Percentiles rank a stretch among this genome's conserved stretches.
Evolutionary conservation across 2,113 vertebrate species (phyloP).

Genomic region (Erythrocercus mccallii): DNA sequence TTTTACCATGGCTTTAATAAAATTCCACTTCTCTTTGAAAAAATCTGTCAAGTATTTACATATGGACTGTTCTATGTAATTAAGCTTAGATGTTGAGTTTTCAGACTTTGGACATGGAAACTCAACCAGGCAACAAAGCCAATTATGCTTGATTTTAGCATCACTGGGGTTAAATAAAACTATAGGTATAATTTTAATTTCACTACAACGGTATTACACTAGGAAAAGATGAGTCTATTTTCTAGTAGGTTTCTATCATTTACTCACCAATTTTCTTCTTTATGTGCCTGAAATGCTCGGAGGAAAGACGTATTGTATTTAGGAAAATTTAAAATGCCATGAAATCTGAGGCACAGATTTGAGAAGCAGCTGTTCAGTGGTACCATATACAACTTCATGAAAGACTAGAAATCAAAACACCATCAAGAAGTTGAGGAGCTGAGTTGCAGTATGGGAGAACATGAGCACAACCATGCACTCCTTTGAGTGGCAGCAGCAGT

Average conservation of each 20-base stretch:
- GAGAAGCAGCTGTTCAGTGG: background rate
- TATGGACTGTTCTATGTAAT: background rate
- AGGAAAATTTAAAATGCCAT: slow-evolving; percentile 55
- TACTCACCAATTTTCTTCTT: slow-evolving; percentile 98
- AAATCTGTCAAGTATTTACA: background rate
- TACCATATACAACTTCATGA: background rate
- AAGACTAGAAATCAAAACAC: background rate
- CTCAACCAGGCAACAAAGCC: background rate
- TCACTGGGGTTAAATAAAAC: background rate
- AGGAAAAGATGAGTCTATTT: background rate
- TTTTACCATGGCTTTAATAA: background rate
- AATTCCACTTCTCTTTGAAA: background rate
- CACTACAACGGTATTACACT: background rate
- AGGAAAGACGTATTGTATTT: slow-evolving; percentile 86
- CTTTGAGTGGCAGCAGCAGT: background rate
- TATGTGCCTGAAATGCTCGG: slow-evolving; percentile 93
- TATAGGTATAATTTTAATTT: background rate
- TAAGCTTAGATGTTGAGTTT: background rate
- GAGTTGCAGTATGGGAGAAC: background rate
- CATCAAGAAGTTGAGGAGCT: background rate
- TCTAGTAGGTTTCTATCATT: background rate
- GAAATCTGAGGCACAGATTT: background rate
- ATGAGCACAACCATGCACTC: rapidly evolving
- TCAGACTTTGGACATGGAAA: background rate
- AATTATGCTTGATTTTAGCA: background rate